Evolutionary conservation across 2,113 vertebrate species (phyloP), one percentile per base, ranked within the genome.

Genomic region (Maccullochella peelii): DNA sequence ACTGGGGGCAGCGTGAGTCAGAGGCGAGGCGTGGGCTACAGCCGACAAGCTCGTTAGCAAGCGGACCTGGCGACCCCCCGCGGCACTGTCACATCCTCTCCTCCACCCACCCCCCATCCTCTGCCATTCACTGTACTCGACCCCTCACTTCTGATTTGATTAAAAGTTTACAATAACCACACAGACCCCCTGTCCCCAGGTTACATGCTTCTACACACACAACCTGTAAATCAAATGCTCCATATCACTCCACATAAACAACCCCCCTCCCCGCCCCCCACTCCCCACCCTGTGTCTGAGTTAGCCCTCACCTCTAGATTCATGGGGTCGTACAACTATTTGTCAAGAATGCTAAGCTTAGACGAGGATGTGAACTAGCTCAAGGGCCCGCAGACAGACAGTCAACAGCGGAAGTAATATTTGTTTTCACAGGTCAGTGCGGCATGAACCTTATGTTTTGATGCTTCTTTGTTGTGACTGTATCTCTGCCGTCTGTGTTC

Each of bases 91-190:
- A 47, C 61, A 63, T 72, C 80, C 63, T 74, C 68, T 63, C 49
- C 50, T 82, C 52, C 66, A 67, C 68, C 61, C 42, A 75, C 42
- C 6, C 20, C 68, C n/a, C 77, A 70, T 79, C 66, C 49, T 73
- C 75, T n/a, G 63, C 27, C 81, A 86, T 79, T 79, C 75, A 57
- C 77, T 73, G 82, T 71, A 87, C 87, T 81, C 78, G 89, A 93
- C 82, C 91, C n/a, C 38, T 70, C 83, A 87, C 79, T 85, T 89
- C 73, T 72, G 77, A 85, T 80, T 83, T 89, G 71, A 93, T 93
- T 84, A 88, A 78, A 92, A 84, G 66, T 77, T 88, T 82, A 77
- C 84, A 83, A 85, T 82, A 80, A 82, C 38, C 72, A 42, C 82
- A 52, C 40, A 68, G 69, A 57, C 58, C 21, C 49, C 21, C 44